A percentile compares a stretch with the other conserved stretches of the same genome.
These are phyloP conservation scores for Choristoneura fumiferana DNA, from an alignment of 1,140 invertebrate species.

Conservation along the genomic window DNA sequence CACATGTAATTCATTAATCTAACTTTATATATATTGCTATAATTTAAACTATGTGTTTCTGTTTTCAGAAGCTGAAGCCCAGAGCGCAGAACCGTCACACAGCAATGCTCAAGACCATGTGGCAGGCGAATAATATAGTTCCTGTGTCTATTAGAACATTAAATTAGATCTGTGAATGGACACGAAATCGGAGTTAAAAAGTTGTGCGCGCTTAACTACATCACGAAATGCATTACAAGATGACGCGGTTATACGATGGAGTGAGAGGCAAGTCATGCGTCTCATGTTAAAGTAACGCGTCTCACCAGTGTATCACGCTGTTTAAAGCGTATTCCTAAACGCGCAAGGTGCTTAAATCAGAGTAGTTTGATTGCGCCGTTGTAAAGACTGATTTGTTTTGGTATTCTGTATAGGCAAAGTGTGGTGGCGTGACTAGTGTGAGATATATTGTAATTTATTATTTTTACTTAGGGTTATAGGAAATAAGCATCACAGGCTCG, in stretches of 20 bases:
- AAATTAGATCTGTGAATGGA: slow-evolving; percentile 38
- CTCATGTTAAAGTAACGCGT: not conserved
- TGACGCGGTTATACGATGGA: no score
- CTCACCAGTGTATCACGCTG: not conserved
- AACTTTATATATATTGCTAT: not conserved
- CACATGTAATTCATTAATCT: no score
- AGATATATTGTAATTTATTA: slow-evolving; percentile 32
- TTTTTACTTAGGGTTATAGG: slow-evolving; percentile 24
- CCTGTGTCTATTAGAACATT: slow-evolving; percentile 25
- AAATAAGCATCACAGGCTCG: slow-evolving; percentile 38
- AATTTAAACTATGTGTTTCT: no score
- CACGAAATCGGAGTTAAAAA: not conserved
- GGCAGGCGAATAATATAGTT: slow-evolving; percentile 40
- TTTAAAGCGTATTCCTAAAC: not conserved
- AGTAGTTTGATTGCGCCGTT: slow-evolving; percentile 45
- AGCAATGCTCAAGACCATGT: slow-evolving; percentile 48
- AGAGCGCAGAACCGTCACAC: slow-evolving; percentile 57
- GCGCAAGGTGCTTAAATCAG: slow-evolving; percentile 23
- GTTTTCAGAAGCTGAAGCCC: slow-evolving; percentile 64
- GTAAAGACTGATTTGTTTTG: slow-evolving; percentile 57
- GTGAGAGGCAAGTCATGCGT: not conserved
- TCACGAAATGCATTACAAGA: not conserved
- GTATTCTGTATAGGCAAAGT: slow-evolving; percentile 42
- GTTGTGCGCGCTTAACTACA: not conserved
- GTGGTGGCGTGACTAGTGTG: slow-evolving; percentile 39